Conservation (phyloP, 2,113 vertebrate genomes). For the Clarias magur region DNA sequence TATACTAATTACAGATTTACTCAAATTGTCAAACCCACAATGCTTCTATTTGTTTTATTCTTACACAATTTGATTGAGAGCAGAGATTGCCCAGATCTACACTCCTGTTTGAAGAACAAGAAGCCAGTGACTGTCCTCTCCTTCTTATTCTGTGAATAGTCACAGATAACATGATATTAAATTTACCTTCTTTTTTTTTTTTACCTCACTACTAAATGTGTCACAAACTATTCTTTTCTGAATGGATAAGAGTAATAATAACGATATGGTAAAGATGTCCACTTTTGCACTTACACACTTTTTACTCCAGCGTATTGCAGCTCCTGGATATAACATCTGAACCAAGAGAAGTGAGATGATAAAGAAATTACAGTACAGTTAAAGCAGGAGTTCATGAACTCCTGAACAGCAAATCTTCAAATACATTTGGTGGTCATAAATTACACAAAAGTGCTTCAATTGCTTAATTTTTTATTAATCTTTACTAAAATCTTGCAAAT, state of each 20-base stretch:
- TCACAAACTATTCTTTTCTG: background rate
- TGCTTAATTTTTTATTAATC: background rate
- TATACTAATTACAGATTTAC: background rate
- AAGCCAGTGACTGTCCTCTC: background rate
- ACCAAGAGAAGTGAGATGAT: background rate
- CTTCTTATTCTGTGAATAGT: background rate
- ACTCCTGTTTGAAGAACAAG: background rate
- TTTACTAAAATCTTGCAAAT: background rate
- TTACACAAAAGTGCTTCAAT: background rate
- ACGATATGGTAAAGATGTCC: background rate
- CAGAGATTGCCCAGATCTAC: background rate
- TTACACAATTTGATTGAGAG: background rate
- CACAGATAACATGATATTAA: background rate
- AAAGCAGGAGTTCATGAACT: background rate
- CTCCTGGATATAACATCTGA: background rate
- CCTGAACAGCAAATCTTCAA: background rate
- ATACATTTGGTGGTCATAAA: background rate
- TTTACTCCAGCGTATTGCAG: background rate
- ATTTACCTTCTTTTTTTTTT: background rate
- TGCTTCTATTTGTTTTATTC: background rate
- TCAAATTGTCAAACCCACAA: background rate
- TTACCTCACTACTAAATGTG: background rate
- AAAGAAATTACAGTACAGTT: background rate
- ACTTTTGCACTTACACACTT: background rate
- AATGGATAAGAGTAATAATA: background rate